phyloP scores from a whole-genome alignment of 2,113 vertebrate genomes.

The Leptobrachium leishanense region DNA sequence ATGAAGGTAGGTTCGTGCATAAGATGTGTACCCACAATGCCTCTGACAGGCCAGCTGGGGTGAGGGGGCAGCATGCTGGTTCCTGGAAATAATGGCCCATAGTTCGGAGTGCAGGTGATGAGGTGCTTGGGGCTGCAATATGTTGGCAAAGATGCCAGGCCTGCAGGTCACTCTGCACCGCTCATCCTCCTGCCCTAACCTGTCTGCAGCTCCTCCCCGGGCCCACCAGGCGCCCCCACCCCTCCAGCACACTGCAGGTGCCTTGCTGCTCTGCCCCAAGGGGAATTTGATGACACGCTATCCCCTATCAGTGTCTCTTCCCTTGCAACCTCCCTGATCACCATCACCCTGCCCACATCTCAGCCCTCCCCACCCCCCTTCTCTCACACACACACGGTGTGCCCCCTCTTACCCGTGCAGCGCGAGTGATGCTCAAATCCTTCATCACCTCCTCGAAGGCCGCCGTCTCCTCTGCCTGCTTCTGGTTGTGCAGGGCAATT shows the following conservation, averaged over 20 bases:
- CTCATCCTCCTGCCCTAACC: not conserved
- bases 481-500: slow-evolving; percentile 93
- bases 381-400: no score
- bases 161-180: not conserved
- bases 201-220: not conserved
- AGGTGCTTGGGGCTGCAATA: not conserved
- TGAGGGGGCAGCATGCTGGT: not conserved
- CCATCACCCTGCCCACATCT: not conserved
- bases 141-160: slow-evolving; percentile 23
- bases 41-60: not conserved
- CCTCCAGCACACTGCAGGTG: slow-evolving; percentile 8
- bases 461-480: slow-evolving; percentile 93
- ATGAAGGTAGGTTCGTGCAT: no score
- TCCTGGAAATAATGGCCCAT: not conserved
- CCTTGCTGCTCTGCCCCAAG: slow-evolving; percentile 3
- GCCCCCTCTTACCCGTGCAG: slow-evolving; percentile 80
- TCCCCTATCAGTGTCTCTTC: not conserved
- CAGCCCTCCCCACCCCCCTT: slow-evolving; percentile 70
- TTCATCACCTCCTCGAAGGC: slow-evolving; percentile 97
- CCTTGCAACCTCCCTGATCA: not conserved
- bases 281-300: slow-evolving; percentile 19
- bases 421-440: slow-evolving; percentile 89
- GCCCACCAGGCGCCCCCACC: not conserved
- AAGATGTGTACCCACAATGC: not conserved
- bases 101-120: not conserved